Base-by-base conservation (phyloP, 1,140 invertebrate genomes). In the Anoplophora glabripennis region DNA sequence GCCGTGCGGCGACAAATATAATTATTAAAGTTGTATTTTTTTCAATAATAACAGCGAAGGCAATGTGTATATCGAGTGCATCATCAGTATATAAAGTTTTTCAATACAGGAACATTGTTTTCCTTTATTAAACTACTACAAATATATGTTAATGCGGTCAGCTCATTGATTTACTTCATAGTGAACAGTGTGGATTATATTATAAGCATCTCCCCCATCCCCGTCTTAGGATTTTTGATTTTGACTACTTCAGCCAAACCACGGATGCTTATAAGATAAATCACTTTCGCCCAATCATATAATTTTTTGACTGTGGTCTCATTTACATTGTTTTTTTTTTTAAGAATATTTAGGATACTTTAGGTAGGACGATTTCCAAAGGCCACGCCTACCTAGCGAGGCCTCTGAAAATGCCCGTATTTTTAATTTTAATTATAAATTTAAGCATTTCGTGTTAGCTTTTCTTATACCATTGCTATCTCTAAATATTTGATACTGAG, bases 61-160 rank as follows among this genome's bases (percentile, higher is more conserved):
- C 72, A 72, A 72, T 73, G 69, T 70, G 69, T 71, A 72, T 71
- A 71, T 66, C 68, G 66, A 71, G 62, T 68, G 68, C 68, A 66
- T 64, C 57, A 67, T 56, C 57, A 65, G 18, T 33, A 59, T 48
- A 54, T 17, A 59, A 59, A 52, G 14, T 48, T 33, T n/a, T 38
- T 34, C 36, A 45, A 45, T 17, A 17, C 42, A 18, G 40, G 17
- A 53, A 53, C 35, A 17, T 53, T 40, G 49, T 17, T 54, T 53
- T 54, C 37, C 58, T 12, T 51, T 21, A 14, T 21, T 54, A 38
- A 55, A 54, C 49, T 44, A 57, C 37, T 15, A 51, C 40, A 44
- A 48, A 57, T 55, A 53, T 59, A 11, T 36, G 36, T 44, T 56
- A 62, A 57, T 57, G 35, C 36, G 36, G 35, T 52, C 35, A 38